Conservation (phyloP, 2,113 vertebrate genomes). For the Eira barbara region DNA sequence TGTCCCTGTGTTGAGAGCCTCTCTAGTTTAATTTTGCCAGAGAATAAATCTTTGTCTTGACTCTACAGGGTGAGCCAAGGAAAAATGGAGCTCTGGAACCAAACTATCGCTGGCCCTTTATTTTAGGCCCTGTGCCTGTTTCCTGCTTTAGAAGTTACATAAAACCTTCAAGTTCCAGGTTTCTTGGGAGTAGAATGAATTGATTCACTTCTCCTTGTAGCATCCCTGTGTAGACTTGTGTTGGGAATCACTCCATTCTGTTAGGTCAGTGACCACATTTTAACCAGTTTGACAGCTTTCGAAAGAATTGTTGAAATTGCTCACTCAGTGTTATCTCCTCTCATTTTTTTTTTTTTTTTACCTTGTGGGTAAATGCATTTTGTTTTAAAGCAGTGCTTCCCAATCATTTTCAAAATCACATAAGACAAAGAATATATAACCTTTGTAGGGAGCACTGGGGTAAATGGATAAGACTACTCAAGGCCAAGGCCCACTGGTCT, state of each 20-base stretch:
- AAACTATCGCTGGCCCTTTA: neutral
- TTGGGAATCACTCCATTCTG: neutral
- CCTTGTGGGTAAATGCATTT: neutral
- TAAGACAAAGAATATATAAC: neutral
- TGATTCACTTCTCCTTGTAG: neutral
- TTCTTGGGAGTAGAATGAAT: neutral
- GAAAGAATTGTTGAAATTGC: neutral
- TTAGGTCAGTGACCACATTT: neutral
- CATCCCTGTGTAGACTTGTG: neutral
- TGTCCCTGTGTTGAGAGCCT: neutral
- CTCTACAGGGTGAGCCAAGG: neutral
- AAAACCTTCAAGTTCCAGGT: neutral
- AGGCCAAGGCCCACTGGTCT: neutral
- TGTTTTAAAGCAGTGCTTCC: neutral
- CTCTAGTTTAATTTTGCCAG: neutral
- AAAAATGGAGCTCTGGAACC: rapidly evolving
- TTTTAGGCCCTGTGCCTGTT: neutral
- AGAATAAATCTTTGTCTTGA: neutral
- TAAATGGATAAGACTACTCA: neutral
- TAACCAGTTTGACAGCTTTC: neutral
- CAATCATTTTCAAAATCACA: neutral
- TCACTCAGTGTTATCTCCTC: neutral
- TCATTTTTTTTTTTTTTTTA: neutral
- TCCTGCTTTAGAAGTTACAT: neutral
- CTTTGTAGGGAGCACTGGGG: neutral